Evolutionary conservation across 1,140 invertebrate genomes (phyloP), one percentile per base, ranked within the genome.

Genomic region (Achroia grisella): DNA sequence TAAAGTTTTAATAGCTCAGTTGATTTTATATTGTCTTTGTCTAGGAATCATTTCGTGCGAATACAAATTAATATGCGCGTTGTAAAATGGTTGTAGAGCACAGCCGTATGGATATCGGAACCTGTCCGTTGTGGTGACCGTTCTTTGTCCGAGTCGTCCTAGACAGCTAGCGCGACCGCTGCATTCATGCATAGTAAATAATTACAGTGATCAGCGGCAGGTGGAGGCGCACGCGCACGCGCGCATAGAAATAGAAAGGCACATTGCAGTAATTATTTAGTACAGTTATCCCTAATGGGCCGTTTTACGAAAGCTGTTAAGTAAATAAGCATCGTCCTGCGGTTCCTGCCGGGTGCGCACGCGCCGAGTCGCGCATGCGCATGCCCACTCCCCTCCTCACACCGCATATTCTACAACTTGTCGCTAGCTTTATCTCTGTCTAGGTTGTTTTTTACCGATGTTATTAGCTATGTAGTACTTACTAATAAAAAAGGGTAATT

Each of bases 261-360:
- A 81, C 74, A 78, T 84, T 84, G 80, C 80, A 84, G 69, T 84
- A 84, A 84, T 84, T 84, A 84, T 84, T 84, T 77, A 78, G 72
- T 84, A 84, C 80, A 78, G 80, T 84, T 84, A 84, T 67, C 75
- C 71, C 63, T 84, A 84, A 84, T 84, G 74, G 74, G 77, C 53
- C 74, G 61, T 78, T 81, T 84, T 77, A 67, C 72, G 64, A 81
- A 84, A 80, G 77, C 77, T 84, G 80, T 78, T 72, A 65, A 73
- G 75, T 78, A 80, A 79, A 80, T 80, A 83, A 76, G 77, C 64
- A 60, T 65, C 70, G 66, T 64, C 68, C 70, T 65, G 70, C 61
- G 57, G 62, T 66, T 69, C 62, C 61, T 50, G 76, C 64, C 73
- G 64, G 75, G 63, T 76, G 77, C 64, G 62, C 66, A 54, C 56